Percentiles rank a stretch among this genome's conserved stretches.
Evolutionary conservation across 2,797 vertebrate genomes (phyloP).

Genomic region (Cuculus canorus): DNA sequence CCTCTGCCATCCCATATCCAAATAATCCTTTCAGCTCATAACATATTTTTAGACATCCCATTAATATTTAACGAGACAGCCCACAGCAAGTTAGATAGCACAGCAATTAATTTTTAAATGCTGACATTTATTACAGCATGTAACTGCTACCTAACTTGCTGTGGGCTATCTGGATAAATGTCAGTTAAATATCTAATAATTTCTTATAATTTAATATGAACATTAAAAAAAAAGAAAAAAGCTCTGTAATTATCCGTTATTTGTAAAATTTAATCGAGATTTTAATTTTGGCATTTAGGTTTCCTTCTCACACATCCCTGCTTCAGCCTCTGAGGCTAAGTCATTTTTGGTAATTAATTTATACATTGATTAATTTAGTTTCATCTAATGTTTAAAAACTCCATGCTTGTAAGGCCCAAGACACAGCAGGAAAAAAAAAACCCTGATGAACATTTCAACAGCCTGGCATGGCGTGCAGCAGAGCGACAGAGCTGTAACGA

Average conservation of each 20-base stretch:
- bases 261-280: slow-evolving; percentile 65
- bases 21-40: slow-evolving; percentile 63
- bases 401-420: not conserved
- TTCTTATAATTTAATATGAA: slow-evolving; percentile 50
- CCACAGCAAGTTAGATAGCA: slow-evolving; percentile 73
- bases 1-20: slow-evolving; percentile 23
- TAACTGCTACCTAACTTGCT: slow-evolving; percentile 66
- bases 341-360: slow-evolving; percentile 63
- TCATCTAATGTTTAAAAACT: slow-evolving; percentile 36
- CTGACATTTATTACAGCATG: slow-evolving; percentile 71
- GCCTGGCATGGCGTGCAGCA: not conserved
- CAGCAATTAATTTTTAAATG: slow-evolving; percentile 69
- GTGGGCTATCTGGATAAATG: slow-evolving; percentile 74
- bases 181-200: slow-evolving; percentile 72
- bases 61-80: slow-evolving; percentile 69
- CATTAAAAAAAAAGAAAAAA: slow-evolving; percentile 4
- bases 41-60: slow-evolving; percentile 42
- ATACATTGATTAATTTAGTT: slow-evolving; percentile 64
- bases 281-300: slow-evolving; percentile 22
- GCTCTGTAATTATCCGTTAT: slow-evolving; percentile 59
- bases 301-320: not conserved
- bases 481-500: fast-evolving
- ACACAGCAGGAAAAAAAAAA: not conserved
- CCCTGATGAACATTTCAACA: not conserved
- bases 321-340: slow-evolving; percentile 49